Conservation (phyloP, 2,797 vertebrate genomes). For the Serranus cabrilla region DNA sequence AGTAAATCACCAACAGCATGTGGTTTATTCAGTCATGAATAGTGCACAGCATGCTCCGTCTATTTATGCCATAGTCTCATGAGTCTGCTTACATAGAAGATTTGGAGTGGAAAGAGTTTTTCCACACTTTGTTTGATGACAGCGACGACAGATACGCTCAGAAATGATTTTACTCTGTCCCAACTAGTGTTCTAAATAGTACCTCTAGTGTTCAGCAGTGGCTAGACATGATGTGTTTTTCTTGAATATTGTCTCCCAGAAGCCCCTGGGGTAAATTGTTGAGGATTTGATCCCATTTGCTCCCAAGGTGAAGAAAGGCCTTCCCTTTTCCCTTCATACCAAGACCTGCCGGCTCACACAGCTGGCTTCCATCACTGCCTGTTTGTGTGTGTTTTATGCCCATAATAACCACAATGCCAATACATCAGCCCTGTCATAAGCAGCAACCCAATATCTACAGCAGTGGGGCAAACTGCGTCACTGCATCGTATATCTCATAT, state of each 20-base stretch:
- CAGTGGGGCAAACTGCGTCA: conserved; percentile 32
- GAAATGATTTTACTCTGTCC: conserved; percentile 26
- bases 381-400: conserved; percentile 40
- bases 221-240: conserved; percentile 21
- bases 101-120: conserved; percentile 42
- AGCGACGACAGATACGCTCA: conserved; percentile 26
- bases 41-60: conserved; percentile 72
- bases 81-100: conserved; percentile 50
- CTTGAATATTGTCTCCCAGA: conserved; percentile 24
- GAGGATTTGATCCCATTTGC: conserved; percentile 29
- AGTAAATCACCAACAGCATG: conserved; percentile 80
- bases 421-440: conserved; percentile 54
- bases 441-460: conserved; percentile 63
- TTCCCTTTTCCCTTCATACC: conserved; percentile 37
- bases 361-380: conserved; percentile 67
- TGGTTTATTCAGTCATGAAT: conserved; percentile 80
- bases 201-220: conserved; percentile 10
- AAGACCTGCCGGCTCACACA: conserved; percentile 49
- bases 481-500: conserved; percentile 35
- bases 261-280: conserved; percentile 16
- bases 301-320: conserved; percentile 32
- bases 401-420: conserved; percentile 49
- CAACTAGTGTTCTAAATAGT: conserved; percentile 11
- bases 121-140: conserved; percentile 31
- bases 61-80: conserved; percentile 64